Percentiles rank a stretch among this genome's conserved stretches.
Evolutionary conservation across 2,113 vertebrate genomes (phyloP).

Genomic region (Cephalopholis sonnerati): DNA sequence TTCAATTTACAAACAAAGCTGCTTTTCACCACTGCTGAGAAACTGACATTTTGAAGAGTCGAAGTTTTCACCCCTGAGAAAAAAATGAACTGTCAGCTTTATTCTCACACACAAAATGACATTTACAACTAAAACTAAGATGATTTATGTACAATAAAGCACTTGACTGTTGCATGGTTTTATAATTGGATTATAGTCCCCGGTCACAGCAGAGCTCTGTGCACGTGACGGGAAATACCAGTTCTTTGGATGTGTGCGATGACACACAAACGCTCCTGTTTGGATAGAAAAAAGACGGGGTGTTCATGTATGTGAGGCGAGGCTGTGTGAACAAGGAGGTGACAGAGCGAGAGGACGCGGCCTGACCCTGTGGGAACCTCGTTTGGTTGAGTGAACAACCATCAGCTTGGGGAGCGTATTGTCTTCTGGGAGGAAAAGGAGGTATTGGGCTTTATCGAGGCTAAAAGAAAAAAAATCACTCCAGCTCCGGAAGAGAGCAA

Average conservation of each 20-base stretch:
- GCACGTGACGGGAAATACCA: conserved; percentile 62
- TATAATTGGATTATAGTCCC: conserved; percentile 19
- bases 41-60: conserved; percentile 55
- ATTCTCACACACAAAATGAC: conserved; percentile 33
- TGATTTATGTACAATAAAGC: conserved; percentile 3
- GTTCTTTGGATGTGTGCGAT: conserved; percentile 17
- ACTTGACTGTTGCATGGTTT: conserved; percentile 13
- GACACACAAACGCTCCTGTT: conserved; percentile 57
- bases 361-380: conserved; percentile 71
- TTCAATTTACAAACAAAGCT: conserved; percentile 41
- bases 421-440: conserved; percentile 50
- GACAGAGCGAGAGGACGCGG: conserved; percentile 42
- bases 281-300: conserved; percentile 33
- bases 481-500: conserved; percentile 49
- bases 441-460: conserved; percentile 13
- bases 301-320: conserved; percentile 44
- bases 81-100: not conserved
- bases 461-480: conserved; percentile 22
- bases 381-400: conserved; percentile 41
- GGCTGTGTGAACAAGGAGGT: conserved; percentile 68
- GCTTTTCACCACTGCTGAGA: conserved; percentile 47
- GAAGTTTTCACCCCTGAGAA: conserved; percentile 21
- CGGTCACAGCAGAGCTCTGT: conserved; percentile 7
- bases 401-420: conserved; percentile 42
- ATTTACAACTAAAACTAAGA: conserved; percentile 24